Conservation (phyloP, 1,140 invertebrate species). For the Cyrtorhinus lividipennis region DNA sequence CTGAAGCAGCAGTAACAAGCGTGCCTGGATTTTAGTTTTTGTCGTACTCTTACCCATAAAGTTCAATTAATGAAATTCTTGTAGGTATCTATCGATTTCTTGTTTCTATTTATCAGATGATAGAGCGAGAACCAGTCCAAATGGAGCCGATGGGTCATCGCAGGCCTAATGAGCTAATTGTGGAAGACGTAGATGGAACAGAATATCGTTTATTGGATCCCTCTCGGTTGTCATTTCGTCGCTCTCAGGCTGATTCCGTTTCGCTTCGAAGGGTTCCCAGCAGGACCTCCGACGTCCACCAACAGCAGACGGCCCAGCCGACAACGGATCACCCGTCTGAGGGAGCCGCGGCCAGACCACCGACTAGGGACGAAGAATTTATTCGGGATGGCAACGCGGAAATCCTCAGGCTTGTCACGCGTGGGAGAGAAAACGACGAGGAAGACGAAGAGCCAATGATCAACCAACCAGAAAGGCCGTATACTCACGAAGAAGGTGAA, state of each 20-base stretch:
- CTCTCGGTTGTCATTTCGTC: constrained; percentile 18
- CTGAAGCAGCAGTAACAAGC: too few species aligned
- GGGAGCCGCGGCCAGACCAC: constrained; percentile 24
- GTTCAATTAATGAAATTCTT: too few species aligned
- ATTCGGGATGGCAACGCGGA: constrained; percentile 69
- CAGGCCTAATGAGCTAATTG: constrained; percentile 26
- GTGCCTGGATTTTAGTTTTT: too few species aligned
- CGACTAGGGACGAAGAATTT: constrained; percentile 43
- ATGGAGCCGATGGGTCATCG: background rate
- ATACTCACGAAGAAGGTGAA: constrained; percentile 35
- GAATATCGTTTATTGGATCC: constrained; percentile 25
- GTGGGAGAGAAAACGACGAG: constrained; percentile 43
- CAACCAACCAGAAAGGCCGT: constrained; percentile 26
- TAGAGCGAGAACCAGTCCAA: background rate
- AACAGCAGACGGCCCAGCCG: background rate
- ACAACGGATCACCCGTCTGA: background rate
- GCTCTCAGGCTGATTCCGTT: constrained; percentile 36
- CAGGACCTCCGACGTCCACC: background rate
- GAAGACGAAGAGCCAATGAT: constrained; percentile 36
- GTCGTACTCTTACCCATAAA: too few species aligned
- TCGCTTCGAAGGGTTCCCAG: background rate
- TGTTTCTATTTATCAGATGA: too few species aligned
- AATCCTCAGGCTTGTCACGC: constrained; percentile 59
- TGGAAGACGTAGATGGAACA: constrained; percentile 34
- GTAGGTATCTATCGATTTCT: too few species aligned